Base-by-base conservation (phyloP, 2,113 vertebrate genomes). In the Salvelinus namaycush region DNA sequence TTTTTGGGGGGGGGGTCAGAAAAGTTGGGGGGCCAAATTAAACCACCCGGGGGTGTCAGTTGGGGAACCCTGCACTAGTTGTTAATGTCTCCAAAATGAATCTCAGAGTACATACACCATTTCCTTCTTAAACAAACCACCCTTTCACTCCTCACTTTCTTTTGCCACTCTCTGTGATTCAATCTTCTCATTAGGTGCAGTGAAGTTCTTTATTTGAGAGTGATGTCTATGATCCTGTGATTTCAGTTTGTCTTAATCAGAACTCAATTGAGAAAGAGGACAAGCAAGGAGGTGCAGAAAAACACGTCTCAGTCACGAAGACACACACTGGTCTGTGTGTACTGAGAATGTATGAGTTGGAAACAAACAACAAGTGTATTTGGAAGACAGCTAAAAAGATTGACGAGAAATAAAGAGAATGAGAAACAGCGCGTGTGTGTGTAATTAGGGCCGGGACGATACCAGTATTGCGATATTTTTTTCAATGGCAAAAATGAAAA, bases 231-330 rank as follows among this genome's bases (percentile, higher is more conserved):
- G 79, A 78, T 90, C 89, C 89, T 90, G 89, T 87, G 88, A 91
- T 90, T 91, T 89, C 84, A 89, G 78, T 92, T 91, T 80, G 71
- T 84, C 76, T 81, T 87, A 90, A 92, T 88, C 75, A 22, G 83
- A 88, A 89, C 87, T 87, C 76, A 81, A 72, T 57, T 76, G 73
- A 0, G 3, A 83, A 54, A 83, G 68, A 83, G 76, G 84, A 80
- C 3, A 39, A 73, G 71, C 39, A 44, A 44, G 9, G 74, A 34
- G 77, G 20, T 29, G 62, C 74, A 76, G 9, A 29, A 73, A 60
- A 71, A 89, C 82, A 88, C 85, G 79, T 87, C 81, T 85, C 67
- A 76, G 49, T 79, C 81, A 65, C 51, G 57, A 75, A 81, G 67
- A 74, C 31, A 34, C 31, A 34, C 71, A 80, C 34, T 73, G 73